These are phyloP conservation scores for Drosophila erecta DNA, from an alignment of 1,140 invertebrate species.

Conservation along the genomic window DNA sequence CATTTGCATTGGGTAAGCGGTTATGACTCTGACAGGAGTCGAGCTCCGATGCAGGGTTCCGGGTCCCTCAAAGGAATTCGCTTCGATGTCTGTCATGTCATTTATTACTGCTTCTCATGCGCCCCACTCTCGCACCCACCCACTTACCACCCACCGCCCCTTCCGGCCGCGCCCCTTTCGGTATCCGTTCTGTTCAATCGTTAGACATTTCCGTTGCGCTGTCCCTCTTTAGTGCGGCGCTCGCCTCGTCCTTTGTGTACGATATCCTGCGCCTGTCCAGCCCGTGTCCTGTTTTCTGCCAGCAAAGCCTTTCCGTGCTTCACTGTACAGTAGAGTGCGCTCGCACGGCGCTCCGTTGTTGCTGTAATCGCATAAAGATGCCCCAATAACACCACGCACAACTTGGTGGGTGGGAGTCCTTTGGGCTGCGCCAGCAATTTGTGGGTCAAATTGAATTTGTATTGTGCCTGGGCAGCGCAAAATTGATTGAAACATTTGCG, in stretches of 20 bases:
- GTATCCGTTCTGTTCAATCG: slow-evolving; percentile 73
- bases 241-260: slow-evolving; percentile 67
- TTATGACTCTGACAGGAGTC: slow-evolving; percentile 59
- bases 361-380: slow-evolving; percentile 79
- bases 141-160: slow-evolving; percentile 5
- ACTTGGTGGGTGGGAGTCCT: slow-evolving; percentile 36
- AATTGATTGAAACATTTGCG: slow-evolving; percentile 83
- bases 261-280: slow-evolving; percentile 37
- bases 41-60: slow-evolving; percentile 45
- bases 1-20: slow-evolving; percentile 74
- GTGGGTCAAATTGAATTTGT: slow-evolving; percentile 83
- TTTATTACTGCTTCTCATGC: slow-evolving; percentile 65
- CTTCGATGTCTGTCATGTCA: slow-evolving; percentile 74
- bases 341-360: slow-evolving; percentile 51
- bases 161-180: slow-evolving; percentile 37
- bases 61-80: slow-evolving; percentile 64
- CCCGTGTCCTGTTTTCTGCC: slow-evolving; percentile 29
- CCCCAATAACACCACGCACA: slow-evolving; percentile 77
- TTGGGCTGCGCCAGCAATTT: slow-evolving; percentile 73
- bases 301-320: slow-evolving; percentile 12
- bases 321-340: slow-evolving; percentile 30
- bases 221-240: slow-evolving; percentile 71
- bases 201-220: slow-evolving; percentile 79
- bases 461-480: slow-evolving; percentile 71
- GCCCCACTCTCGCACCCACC: neutral